These are phyloP conservation scores for Oscarella lobularis DNA, from an alignment of 37 sponge, comb jelly and placozoan genomes.

Conservation along the genomic window DNA sequence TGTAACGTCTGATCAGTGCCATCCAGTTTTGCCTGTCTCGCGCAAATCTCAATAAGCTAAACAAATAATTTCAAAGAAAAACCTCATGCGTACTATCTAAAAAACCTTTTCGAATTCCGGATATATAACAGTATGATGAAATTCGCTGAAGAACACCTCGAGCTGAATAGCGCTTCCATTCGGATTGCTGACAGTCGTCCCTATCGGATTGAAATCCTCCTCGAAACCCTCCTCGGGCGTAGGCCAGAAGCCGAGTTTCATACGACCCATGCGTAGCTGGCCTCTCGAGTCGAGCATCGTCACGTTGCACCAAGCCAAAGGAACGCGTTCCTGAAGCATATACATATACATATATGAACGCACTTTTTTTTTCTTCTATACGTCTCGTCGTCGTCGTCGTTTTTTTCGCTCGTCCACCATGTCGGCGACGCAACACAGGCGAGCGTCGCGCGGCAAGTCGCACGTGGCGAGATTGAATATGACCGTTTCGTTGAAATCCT, in stretches of 20 bases:
- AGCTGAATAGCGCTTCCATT: slow-evolving; percentile 33
- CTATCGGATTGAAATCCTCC: slow-evolving; percentile 64
- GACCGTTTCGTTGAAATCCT: slow-evolving; percentile 14
- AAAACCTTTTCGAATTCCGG: neutral
- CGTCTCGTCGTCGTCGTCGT: neutral
- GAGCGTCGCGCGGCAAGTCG: slow-evolving; percentile 72
- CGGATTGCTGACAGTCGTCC: slow-evolving; percentile 63
- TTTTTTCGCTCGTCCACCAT: neutral
- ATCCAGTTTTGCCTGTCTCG: neutral
- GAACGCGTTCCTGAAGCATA: slow-evolving; percentile 5
- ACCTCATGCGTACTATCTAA: neutral
- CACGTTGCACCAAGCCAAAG: slow-evolving; percentile 79
- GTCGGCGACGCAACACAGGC: slow-evolving; percentile 59
- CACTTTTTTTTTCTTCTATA: too few species aligned
- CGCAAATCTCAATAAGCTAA: too few species aligned
- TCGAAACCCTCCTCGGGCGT: slow-evolving; percentile 36
- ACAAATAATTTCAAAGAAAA: neutral
- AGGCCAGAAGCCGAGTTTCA: slow-evolving; percentile 62
- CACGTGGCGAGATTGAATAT: slow-evolving; percentile 62
- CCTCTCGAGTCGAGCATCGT: slow-evolving; percentile 62
- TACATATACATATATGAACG: too few species aligned
- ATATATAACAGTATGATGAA: neutral
- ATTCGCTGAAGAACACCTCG: slow-evolving; percentile 12
- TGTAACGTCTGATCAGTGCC: neutral
- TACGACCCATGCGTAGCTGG: slow-evolving; percentile 29